A percentile compares a stretch with the other conserved stretches of the same genome.
Evolutionary conservation across 53 echinoderm and acorn worm species (phyloP).

Genomic region (Luidia sarsii): DNA sequence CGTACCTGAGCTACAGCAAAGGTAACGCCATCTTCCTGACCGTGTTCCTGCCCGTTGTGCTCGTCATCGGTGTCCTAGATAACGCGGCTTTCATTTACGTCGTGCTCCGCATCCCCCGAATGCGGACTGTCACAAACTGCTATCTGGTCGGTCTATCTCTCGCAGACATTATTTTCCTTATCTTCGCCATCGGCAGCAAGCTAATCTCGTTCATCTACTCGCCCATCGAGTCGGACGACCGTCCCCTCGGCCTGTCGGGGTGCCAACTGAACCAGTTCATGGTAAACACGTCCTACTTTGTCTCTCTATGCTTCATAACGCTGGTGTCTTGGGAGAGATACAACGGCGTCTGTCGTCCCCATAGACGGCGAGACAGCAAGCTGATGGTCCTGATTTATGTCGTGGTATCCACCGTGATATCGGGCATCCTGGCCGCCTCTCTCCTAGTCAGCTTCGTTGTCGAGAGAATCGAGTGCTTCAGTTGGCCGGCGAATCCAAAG

Average conservation of each 20-base stretch:
- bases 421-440: constrained; percentile 63
- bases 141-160: constrained; percentile 71
- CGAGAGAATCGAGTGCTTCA: constrained; percentile 33
- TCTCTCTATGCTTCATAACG: constrained; percentile 79
- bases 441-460: constrained; percentile 61
- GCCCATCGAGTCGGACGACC: constrained; percentile 66
- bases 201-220: constrained; percentile 66
- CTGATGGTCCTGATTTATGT: constrained; percentile 48
- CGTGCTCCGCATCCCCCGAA: constrained; percentile 65
- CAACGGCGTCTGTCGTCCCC: constrained; percentile 80
- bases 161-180: constrained; percentile 64
- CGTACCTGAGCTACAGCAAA: constrained; percentile 30
- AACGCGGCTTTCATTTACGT: constrained; percentile 73
- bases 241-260: constrained; percentile 62
- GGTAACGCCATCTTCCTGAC: constrained; percentile 61
- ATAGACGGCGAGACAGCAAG: constrained; percentile 22
- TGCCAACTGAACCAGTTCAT: constrained; percentile 70
- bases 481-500: constrained; percentile 56
- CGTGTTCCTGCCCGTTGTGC: constrained; percentile 70
- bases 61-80: constrained; percentile 61
- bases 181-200: constrained; percentile 78
- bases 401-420: constrained; percentile 55
- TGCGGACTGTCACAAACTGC: constrained; percentile 71
- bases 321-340: constrained; percentile 86
- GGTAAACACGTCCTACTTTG: constrained; percentile 80